Percentiles rank a stretch among this genome's conserved stretches.
These are phyloP conservation scores for Geopemphigus sp. DNA, from an alignment of 1,140 invertebrate genomes.

Conservation along the genomic window DNA sequence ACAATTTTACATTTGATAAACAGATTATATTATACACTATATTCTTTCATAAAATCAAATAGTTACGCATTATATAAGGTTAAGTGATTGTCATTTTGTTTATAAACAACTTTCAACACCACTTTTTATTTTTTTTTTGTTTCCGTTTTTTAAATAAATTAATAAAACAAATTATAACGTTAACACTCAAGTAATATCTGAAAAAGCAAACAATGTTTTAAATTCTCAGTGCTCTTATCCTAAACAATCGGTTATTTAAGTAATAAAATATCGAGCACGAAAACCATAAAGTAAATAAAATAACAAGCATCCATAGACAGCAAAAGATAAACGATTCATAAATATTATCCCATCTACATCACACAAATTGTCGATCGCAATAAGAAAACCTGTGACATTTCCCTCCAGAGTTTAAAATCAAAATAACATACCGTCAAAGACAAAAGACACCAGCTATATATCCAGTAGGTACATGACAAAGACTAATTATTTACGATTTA, in stretches of 20 bases:
- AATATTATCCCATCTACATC: conserved; percentile 6
- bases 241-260: conserved; percentile 21
- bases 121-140: background rate
- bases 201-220: background rate
- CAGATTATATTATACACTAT: background rate
- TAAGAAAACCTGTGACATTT: conserved; percentile 2
- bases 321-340: background rate
- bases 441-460: background rate
- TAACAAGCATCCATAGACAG: background rate
- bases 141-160: background rate
- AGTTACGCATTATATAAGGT: background rate
- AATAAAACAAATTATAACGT: background rate
- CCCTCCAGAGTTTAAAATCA: background rate
- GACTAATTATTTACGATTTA: background rate
- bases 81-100: background rate
- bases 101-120: background rate
- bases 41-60: background rate
- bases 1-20: background rate
- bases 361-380: conserved; percentile 3
- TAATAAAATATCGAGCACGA: conserved; percentile 3
- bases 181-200: background rate
- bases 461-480: background rate
- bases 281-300: background rate
- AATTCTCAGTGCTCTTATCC: background rate
- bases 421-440: conserved; percentile 5